phyloP scores from a whole-genome alignment of 2,888 invertebrate genomes.

The Calameuta idolon region DNA sequence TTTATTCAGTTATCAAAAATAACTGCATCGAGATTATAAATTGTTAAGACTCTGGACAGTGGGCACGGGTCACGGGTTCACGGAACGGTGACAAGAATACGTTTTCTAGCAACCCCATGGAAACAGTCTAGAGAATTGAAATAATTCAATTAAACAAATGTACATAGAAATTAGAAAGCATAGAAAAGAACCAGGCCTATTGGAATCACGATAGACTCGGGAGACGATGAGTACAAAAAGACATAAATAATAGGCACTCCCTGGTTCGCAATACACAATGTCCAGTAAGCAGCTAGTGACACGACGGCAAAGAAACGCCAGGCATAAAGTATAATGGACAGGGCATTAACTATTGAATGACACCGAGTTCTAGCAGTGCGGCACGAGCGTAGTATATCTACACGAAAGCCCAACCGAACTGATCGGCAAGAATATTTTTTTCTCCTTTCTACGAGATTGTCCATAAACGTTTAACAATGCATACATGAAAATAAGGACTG shows the following conservation, averaged over 20 bases:
- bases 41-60: neutral
- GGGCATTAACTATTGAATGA: constrained; percentile 6
- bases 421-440: neutral
- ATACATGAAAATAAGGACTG: no score
- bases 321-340: constrained; percentile 7
- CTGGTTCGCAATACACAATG: neutral
- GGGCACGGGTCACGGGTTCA: neutral
- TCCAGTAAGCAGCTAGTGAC: neutral
- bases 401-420: neutral
- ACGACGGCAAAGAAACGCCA: neutral
- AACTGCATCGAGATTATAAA: neutral
- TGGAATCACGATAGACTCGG: neutral
- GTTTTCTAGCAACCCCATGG: neutral
- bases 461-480: no score
- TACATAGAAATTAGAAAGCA: neutral
- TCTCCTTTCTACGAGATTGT: no score
- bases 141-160: neutral
- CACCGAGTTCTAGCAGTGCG: neutral
- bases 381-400: neutral
- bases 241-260: constrained; percentile 5
- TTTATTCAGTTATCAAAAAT: neutral
- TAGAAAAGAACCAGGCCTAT: neutral
- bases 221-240: neutral
- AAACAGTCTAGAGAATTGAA: neutral
- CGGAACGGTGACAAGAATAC: no score